Percentiles rank a stretch among this genome's conserved stretches.
Conservation (phyloP, 2,888 invertebrate genomes). For the Diaprepes abbreviatus region DNA sequence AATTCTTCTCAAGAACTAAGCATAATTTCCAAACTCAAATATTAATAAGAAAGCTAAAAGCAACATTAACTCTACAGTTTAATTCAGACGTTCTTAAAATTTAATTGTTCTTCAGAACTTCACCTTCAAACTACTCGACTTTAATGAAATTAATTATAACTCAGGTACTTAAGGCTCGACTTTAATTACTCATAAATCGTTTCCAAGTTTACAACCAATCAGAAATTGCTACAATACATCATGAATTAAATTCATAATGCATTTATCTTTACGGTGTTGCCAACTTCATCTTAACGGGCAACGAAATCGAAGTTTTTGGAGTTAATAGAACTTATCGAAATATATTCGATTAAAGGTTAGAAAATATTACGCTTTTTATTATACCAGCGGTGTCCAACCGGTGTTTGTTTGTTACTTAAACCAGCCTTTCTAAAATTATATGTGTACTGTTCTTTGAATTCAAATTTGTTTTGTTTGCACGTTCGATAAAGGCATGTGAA, state of each 20-base stretch:
- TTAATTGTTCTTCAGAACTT: conserved; percentile 13
- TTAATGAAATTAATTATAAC: conserved; percentile 25
- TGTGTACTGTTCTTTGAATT: too few relatives aligned
- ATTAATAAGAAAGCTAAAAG: conserved; percentile 13
- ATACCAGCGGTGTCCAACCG: too few relatives aligned
- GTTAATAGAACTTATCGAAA: too few relatives aligned
- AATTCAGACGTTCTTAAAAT: conserved; percentile 12
- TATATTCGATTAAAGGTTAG: too few relatives aligned
- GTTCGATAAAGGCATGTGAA: too few relatives aligned
- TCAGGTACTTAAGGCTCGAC: conserved; percentile 4
- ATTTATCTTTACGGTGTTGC: conserved; percentile 3
- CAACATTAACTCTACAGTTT: conserved; percentile 15
- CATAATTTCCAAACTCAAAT: background rate
- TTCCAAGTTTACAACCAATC: conserved; percentile 21
- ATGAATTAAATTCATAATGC: conserved; percentile 21
- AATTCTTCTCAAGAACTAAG: too few relatives aligned
- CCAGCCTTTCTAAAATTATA: too few relatives aligned
- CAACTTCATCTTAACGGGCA: background rate
- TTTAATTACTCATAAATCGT: conserved; percentile 30
- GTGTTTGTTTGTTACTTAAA: too few relatives aligned
- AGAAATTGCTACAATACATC: conserved; percentile 26
- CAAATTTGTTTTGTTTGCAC: too few relatives aligned
- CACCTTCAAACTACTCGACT: conserved; percentile 17
- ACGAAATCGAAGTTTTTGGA: background rate
- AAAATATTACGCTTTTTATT: too few relatives aligned